A percentile compares a stretch with the other conserved stretches of the same genome.
These are phyloP conservation scores for Leucophenga montana DNA, from an alignment of 2,888 invertebrate species.

Conservation along the genomic window DNA sequence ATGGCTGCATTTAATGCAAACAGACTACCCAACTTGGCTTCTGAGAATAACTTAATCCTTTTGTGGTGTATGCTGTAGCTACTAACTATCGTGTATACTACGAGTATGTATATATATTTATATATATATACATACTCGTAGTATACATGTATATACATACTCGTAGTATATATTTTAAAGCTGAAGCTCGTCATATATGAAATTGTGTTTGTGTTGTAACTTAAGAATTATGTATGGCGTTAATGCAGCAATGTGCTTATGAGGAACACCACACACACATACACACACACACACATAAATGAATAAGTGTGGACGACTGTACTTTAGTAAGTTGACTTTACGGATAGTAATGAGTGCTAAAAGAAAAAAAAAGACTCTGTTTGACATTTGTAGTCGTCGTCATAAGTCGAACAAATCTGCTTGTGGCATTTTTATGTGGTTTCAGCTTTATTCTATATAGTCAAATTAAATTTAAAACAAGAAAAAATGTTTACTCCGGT, in stretches of 20 bases:
- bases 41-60: constrained; percentile 23
- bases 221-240: constrained; percentile 62
- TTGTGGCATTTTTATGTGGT: constrained; percentile 15
- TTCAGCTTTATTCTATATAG: constrained; percentile 13
- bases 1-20: constrained; percentile 6
- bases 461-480: constrained; percentile 36
- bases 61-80: constrained; percentile 10
- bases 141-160: not conserved
- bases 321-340: constrained; percentile 59
- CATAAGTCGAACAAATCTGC: not conserved
- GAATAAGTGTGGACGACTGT: constrained; percentile 29
- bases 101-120: not conserved
- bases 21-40: constrained; percentile 33
- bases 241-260: constrained; percentile 61
- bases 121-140: not conserved
- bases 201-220: constrained; percentile 38
- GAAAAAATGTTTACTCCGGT: constrained; percentile 42
- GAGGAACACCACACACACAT: constrained; percentile 29
- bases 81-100: not conserved
- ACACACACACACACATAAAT: constrained; percentile 14
- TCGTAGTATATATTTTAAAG: too few relatives aligned
- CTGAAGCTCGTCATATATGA: not conserved
- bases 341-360: constrained; percentile 58
- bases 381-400: constrained; percentile 3
- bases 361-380: not conserved